These are phyloP conservation scores for Tigriopus californicus DNA, from an alignment of 2,888 invertebrate genomes.

Conservation along the genomic window DNA sequence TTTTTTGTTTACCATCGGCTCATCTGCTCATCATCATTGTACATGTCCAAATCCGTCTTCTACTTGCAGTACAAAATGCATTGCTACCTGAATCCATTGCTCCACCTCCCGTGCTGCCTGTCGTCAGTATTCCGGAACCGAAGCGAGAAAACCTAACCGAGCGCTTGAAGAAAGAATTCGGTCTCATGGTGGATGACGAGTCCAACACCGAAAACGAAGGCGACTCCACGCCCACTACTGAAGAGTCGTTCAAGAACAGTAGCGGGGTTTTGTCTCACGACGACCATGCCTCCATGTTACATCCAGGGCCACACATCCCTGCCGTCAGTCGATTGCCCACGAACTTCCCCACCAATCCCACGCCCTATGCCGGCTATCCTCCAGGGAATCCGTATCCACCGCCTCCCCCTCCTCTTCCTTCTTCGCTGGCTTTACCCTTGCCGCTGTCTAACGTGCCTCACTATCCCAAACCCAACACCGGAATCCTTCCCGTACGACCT, in stretches of 20 bases:
- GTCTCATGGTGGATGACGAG: constrained; percentile 35
- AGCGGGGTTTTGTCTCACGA: too few species aligned
- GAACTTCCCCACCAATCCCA: background rate
- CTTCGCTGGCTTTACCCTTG: background rate
- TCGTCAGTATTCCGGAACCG: constrained; percentile 37
- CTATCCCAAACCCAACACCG: background rate
- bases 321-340: background rate
- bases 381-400: background rate
- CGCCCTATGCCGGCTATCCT: background rate
- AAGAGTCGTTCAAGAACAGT: too few species aligned
- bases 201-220: constrained; percentile 13
- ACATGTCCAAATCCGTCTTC: too few species aligned
- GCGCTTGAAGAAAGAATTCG: constrained; percentile 60
- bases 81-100: too few species aligned
- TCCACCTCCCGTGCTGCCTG: background rate
- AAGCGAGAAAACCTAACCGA: constrained; percentile 73
- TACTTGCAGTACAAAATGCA: too few species aligned
- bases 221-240: background rate
- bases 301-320: too few species aligned
- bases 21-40: too few species aligned
- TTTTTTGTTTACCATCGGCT: too few species aligned
- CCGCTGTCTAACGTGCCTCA: background rate
- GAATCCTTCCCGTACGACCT: too few species aligned
- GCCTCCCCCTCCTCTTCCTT: background rate
- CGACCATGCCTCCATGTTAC: too few species aligned